These are phyloP conservation scores for Choloepus hoffmanni DNA, from an alignment of 2,113 vertebrate genomes.

Conservation along the genomic window DNA sequence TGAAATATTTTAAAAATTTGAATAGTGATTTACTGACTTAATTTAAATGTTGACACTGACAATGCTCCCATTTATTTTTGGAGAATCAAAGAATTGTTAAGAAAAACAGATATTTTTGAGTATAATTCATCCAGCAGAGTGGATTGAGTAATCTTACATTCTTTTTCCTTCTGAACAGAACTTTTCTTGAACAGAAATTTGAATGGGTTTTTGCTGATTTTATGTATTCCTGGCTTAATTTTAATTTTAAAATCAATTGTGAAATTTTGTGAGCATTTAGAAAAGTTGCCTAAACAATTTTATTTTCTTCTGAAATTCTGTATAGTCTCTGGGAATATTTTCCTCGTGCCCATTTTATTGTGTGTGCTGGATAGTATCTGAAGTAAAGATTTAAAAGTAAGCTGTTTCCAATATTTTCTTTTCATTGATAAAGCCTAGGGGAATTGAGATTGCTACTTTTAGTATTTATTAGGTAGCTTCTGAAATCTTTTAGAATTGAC, in stretches of 20 bases:
- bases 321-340: constrained; percentile 1
- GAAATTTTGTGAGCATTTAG: neutral
- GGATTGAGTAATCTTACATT: neutral
- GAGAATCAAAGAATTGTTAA: neutral
- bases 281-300: neutral
- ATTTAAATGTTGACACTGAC: constrained; percentile 13
- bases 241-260: constrained; percentile 18
- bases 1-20: neutral
- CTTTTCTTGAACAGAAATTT: neutral
- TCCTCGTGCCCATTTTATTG: neutral
- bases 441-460: neutral
- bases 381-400: neutral
- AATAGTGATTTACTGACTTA: neutral
- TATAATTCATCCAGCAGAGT: neutral
- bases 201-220: neutral
- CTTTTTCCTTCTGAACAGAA: constrained; percentile 37
- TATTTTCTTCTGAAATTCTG: neutral
- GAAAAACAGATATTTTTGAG: neutral
- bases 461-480: neutral
- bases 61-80: constrained; percentile 6
- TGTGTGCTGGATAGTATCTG: neutral
- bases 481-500: constrained; percentile 12
- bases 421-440: neutral
- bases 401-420: neutral
- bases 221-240: neutral